These are phyloP conservation scores for Hydrotaea cyrtoneurina DNA, from an alignment of 2,888 invertebrate genomes.

Conservation along the genomic window DNA sequence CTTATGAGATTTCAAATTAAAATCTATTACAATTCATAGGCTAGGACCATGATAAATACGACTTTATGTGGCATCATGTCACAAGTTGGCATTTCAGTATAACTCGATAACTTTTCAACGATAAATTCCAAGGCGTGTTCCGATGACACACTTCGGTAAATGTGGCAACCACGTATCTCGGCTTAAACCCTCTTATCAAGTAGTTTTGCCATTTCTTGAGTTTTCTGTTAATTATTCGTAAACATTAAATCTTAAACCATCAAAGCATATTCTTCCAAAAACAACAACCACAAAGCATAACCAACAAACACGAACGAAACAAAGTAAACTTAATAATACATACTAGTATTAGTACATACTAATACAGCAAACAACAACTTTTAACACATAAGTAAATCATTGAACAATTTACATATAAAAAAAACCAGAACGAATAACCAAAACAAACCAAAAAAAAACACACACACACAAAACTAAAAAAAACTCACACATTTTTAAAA, in stretches of 20 bases:
- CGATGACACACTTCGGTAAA: no score
- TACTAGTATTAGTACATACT: neutral
- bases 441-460: no score
- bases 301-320: constrained; percentile 3
- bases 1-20: no score
- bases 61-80: no score
- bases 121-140: no score
- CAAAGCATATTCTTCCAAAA: constrained; percentile 61
- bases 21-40: no score
- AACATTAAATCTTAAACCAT: constrained; percentile 26
- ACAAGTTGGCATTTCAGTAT: no score
- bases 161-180: no score
- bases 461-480: constrained; percentile 18
- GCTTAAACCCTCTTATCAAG: neutral
- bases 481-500: constrained; percentile 57
- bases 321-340: constrained; percentile 47
- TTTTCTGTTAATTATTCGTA: neutral
- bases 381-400: constrained; percentile 51
- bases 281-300: constrained; percentile 13
- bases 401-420: constrained; percentile 21
- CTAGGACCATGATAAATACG: no score
- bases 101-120: no score
- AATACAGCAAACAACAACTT: constrained; percentile 37
- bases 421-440: no score
- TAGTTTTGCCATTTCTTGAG: neutral